These are phyloP conservation scores for Himalopsyche phryganea DNA, from an alignment of 1,140 invertebrate genomes.

Conservation along the genomic window DNA sequence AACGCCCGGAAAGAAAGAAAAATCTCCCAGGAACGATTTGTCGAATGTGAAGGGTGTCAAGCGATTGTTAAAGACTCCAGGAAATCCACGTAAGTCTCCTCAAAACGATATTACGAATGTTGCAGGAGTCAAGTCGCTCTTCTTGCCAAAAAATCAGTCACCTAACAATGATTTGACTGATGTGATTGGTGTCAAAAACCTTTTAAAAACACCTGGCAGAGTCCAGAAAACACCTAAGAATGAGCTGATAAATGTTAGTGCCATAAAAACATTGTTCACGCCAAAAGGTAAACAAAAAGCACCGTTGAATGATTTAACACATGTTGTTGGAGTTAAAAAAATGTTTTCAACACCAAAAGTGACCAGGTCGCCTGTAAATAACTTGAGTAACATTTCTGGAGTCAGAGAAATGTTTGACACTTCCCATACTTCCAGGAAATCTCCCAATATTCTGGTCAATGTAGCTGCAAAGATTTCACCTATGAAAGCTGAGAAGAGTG, in stretches of 20 bases:
- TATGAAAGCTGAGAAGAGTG: slow-evolving; percentile 3
- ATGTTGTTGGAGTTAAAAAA: slow-evolving; percentile 43
- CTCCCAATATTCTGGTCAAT: slow-evolving; percentile 37
- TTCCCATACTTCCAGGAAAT: slow-evolving; percentile 37
- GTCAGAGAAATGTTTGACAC: slow-evolving; percentile 37
- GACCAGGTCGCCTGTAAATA: slow-evolving; percentile 43
- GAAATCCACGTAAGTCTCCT: slow-evolving; percentile 35
- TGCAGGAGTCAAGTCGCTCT: slow-evolving; percentile 29
- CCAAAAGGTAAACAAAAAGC: slow-evolving; percentile 37
- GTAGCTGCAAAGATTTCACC: background rate
- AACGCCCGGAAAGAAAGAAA: slow-evolving; percentile 35
- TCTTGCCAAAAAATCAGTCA: slow-evolving; percentile 38
- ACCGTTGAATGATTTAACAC: slow-evolving; percentile 46
- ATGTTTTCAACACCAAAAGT: slow-evolving; percentile 38
- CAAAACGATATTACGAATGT: slow-evolving; percentile 34
- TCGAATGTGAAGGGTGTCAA: slow-evolving; percentile 35
- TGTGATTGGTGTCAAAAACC: slow-evolving; percentile 35
- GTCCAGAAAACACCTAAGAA: slow-evolving; percentile 37
- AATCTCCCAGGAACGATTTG: slow-evolving; percentile 46
- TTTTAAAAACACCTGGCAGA: slow-evolving; percentile 34
- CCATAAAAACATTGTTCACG: slow-evolving; percentile 43
- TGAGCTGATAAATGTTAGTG: slow-evolving; percentile 42
- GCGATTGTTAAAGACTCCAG: slow-evolving; percentile 34
- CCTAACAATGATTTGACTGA: slow-evolving; percentile 43
- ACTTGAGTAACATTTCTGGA: slow-evolving; percentile 42